These are phyloP conservation scores for Alcedo quadribrachys DNA, from an alignment of 2,797 vertebrate genomes.

Conservation along the genomic window DNA sequence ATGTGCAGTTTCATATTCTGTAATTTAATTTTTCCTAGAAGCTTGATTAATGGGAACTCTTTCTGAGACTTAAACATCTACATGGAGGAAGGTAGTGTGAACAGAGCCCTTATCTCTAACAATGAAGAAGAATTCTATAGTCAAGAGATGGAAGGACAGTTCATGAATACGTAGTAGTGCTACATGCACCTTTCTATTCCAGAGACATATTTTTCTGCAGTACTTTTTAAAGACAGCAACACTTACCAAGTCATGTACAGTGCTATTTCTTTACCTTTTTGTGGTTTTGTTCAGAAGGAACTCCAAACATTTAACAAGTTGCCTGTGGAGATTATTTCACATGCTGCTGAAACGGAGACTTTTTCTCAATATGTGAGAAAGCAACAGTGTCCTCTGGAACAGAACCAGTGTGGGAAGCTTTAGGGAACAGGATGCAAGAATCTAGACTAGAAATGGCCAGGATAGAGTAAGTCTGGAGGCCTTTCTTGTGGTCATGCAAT, in stretches of 20 bases:
- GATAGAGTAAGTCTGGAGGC: background rate
- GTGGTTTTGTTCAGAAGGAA: background rate
- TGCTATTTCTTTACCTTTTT: background rate
- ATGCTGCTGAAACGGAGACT: background rate
- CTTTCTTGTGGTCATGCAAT: background rate
- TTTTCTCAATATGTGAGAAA: background rate
- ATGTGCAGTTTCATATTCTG: background rate
- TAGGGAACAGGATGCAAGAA: background rate
- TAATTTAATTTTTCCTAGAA: background rate
- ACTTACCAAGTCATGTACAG: background rate
- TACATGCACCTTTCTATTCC: background rate
- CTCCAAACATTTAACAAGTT: background rate
- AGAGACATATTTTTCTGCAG: background rate
- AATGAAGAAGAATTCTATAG: slow-evolving; percentile 12
- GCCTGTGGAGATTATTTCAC: background rate
- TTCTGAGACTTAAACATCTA: background rate
- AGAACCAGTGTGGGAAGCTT: background rate
- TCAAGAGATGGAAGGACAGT: background rate
- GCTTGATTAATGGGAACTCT: background rate
- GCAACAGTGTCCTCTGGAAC: background rate
- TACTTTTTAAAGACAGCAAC: background rate
- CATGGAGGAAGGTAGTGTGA: background rate
- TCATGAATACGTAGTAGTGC: background rate
- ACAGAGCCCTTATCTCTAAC: background rate
- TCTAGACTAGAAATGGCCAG: background rate